Conservation (phyloP, 2,113 vertebrate species). For the Leuciscus idus region DNA sequence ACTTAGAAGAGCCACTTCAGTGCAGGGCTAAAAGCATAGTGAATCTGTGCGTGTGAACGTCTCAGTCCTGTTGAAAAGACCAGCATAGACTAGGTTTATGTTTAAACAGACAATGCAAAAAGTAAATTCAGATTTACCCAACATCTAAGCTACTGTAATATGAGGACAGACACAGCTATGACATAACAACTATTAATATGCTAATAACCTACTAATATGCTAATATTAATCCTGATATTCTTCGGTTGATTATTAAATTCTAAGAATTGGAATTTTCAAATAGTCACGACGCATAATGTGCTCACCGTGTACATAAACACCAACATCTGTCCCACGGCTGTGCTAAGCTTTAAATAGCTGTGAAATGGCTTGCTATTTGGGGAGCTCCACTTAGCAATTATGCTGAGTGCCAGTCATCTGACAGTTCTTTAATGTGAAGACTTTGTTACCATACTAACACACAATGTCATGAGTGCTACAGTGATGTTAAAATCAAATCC, state of each 20-base stretch:
- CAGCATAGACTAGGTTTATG: conserved; percentile 4
- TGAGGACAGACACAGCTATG: background rate
- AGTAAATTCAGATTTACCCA: too few species aligned
- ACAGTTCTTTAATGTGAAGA: conserved; percentile 38
- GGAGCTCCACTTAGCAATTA: conserved; percentile 41
- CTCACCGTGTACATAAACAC: conserved; percentile 17
- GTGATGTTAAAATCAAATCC: background rate
- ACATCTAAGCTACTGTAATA: too few species aligned
- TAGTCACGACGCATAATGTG: conserved; percentile 18
- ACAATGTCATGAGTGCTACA: background rate
- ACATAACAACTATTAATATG: background rate
- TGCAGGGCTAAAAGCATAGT: conserved; percentile 30
- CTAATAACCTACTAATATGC: background rate
- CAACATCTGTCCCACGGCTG: conserved; percentile 38
- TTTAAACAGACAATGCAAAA: background rate
- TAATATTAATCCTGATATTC: background rate
- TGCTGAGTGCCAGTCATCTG: conserved; percentile 37
- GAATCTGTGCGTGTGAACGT: conserved; percentile 42
- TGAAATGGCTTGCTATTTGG: conserved; percentile 38
- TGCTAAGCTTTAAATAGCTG: conserved; percentile 39
- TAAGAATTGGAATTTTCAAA: conserved; percentile 13
- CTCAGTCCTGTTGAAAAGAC: conserved; percentile 34
- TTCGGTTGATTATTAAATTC: conserved; percentile 34
- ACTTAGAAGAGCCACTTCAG: conserved; percentile 54
- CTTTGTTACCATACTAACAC: conserved; percentile 28